A percentile compares a stretch with the other conserved stretches of the same genome.
These are phyloP conservation scores for Phymastichus coffea DNA, from an alignment of 1,140 invertebrate genomes.

Conservation along the genomic window DNA sequence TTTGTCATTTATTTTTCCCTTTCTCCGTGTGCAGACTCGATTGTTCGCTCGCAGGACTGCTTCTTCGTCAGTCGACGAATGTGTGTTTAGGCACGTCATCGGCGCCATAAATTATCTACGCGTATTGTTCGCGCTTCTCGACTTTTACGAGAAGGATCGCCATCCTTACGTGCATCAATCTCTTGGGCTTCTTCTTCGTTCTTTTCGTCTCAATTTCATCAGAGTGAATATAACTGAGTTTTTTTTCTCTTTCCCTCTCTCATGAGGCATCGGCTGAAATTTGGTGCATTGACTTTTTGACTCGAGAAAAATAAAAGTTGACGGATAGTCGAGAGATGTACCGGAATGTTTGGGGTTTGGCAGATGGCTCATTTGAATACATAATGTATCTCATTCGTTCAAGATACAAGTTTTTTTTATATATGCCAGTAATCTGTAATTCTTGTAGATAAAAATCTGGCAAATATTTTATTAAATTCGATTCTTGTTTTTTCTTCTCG, in stretches of 20 bases:
- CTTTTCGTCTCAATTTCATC: too few species aligned
- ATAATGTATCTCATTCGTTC: constrained; percentile 12
- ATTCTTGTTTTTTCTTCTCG: not conserved
- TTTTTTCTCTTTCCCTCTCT: too few species aligned
- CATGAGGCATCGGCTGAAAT: too few species aligned
- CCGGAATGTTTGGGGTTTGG: not conserved
- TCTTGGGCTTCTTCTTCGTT: not conserved
- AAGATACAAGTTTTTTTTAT: too few species aligned
- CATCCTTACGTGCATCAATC: not conserved
- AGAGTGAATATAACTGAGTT: too few species aligned
- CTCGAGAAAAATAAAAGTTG: not conserved
- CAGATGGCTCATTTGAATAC: constrained; percentile 18
- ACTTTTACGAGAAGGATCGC: not conserved
- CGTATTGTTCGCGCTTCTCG: constrained; percentile 2
- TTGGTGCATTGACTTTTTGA: not conserved
- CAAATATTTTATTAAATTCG: constrained; percentile 17
- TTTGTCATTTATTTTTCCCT: too few species aligned
- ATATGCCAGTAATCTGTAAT: too few species aligned
- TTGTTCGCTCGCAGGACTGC: too few species aligned
- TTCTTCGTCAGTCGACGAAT: too few species aligned
- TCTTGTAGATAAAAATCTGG: constrained; percentile 7
- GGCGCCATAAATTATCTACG: constrained; percentile 7
- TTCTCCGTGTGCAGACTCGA: too few species aligned
- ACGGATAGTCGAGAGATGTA: not conserved
- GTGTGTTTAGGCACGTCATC: constrained; percentile 5